A percentile compares a stretch with the other conserved stretches of the same genome.
These are phyloP conservation scores for Drosophila arizonae DNA, from an alignment of 1,140 invertebrate species.

Conservation along the genomic window DNA sequence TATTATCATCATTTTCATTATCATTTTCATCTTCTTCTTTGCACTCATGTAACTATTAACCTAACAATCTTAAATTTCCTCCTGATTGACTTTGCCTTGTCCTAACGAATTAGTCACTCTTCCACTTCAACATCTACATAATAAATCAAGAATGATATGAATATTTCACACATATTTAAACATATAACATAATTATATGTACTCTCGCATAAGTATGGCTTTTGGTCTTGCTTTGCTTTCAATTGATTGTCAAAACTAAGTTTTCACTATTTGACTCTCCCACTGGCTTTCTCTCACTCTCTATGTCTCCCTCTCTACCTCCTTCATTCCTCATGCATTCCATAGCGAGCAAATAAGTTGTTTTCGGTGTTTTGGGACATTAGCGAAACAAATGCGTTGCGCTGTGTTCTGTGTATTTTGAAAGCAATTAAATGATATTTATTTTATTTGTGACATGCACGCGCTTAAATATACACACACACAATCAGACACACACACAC, in stretches of 20 bases:
- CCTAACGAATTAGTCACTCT: no score
- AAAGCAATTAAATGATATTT: constrained; percentile 72
- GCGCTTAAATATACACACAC: constrained; percentile 32
- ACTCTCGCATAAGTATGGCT: background rate
- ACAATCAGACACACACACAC: constrained; percentile 11
- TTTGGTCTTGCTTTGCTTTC: background rate
- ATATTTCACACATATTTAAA: no score
- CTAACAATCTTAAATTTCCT: no score
- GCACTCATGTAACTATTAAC: no score
- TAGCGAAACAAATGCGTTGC: constrained; percentile 43
- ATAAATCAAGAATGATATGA: no score
- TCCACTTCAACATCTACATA: no score
- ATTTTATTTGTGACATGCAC: constrained; percentile 59
- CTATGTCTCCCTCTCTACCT: background rate
- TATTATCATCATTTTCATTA: no score
- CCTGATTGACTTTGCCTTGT: no score
- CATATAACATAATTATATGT: background rate
- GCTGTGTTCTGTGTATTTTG: constrained; percentile 39
- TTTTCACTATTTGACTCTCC: background rate
- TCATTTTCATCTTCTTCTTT: no score
- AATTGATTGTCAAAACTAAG: constrained; percentile 8
- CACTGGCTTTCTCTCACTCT: background rate
- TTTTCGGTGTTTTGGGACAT: constrained; percentile 48
- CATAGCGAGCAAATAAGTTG: constrained; percentile 37
- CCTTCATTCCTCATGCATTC: background rate